A percentile compares a stretch with the other conserved stretches of the same genome.
Conservation (phyloP, 2,888 invertebrate genomes). For the Micoletzkya japonica region DNA sequence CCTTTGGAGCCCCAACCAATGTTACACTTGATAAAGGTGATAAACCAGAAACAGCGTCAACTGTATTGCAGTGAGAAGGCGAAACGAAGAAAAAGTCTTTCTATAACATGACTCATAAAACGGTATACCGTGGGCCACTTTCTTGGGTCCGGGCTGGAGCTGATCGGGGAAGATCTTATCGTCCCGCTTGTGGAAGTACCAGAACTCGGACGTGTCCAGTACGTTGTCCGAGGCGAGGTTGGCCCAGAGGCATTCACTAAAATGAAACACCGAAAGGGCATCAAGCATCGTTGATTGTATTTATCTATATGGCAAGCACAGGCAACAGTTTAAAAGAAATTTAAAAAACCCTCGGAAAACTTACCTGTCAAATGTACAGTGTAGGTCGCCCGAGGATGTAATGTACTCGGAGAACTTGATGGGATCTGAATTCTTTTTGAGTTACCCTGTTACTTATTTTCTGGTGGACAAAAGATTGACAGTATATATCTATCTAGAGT, state of each 20-base stretch:
- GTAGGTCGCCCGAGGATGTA: conserved; percentile 44
- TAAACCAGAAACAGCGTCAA: too few relatives aligned
- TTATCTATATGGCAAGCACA: too few relatives aligned
- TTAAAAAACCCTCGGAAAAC: background rate
- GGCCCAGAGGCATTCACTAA: conserved; percentile 53
- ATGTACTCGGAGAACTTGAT: conserved; percentile 49
- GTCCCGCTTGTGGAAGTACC: conserved; percentile 57
- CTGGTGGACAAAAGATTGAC: too few relatives aligned
- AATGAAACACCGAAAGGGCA: background rate
- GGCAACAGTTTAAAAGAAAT: too few relatives aligned
- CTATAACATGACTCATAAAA: too few relatives aligned
- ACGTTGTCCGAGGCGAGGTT: conserved; percentile 55
- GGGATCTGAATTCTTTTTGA: conserved; percentile 40
- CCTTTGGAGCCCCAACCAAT: too few relatives aligned
- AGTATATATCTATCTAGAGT: too few relatives aligned
- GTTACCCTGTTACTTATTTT: too few relatives aligned
- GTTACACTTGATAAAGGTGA: too few relatives aligned
- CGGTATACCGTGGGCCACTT: conserved; percentile 36
- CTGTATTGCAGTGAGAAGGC: too few relatives aligned
- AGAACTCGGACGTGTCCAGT: conserved; percentile 61
- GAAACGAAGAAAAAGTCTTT: too few relatives aligned
- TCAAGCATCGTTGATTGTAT: too few relatives aligned
- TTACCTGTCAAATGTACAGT: conserved; percentile 49
- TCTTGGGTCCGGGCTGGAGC: conserved; percentile 53
- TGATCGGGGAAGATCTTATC: conserved; percentile 58